Percentiles rank a stretch among this genome's conserved stretches.
Conservation (phyloP, 2,888 invertebrate genomes). For the Lydus trimaculatus region DNA sequence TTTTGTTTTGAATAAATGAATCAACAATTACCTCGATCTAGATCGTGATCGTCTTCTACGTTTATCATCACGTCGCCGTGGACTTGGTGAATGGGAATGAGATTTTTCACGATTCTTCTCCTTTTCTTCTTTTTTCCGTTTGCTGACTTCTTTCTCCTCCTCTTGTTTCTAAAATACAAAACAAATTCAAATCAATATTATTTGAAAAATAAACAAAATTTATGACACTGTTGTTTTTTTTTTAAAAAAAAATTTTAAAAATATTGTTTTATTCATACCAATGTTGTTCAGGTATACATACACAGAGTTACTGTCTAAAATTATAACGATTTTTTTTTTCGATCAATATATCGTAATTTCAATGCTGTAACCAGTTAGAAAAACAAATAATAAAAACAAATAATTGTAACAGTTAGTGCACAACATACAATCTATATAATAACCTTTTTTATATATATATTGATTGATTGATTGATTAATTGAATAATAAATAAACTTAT, state of each 20-base stretch:
- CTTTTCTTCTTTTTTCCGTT: constrained; percentile 76
- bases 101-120: constrained; percentile 50
- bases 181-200: constrained; percentile 42
- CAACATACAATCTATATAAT: constrained; percentile 2
- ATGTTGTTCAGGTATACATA: constrained; percentile 38
- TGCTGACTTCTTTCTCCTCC: constrained; percentile 73
- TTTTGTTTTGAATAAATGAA: too few species aligned
- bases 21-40: constrained; percentile 60
- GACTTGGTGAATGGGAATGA: constrained; percentile 56
- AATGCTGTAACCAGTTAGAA: constrained; percentile 40
- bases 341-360: constrained; percentile 22
- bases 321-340: constrained; percentile 20
- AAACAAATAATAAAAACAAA: too few species aligned
- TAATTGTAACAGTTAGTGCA: constrained; percentile 8
- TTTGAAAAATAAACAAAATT: background rate
- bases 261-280: constrained; percentile 45
- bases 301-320: constrained; percentile 26
- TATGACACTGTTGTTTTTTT: constrained; percentile 9
- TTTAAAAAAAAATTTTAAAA: constrained; percentile 30
- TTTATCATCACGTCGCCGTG: constrained; percentile 54
- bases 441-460: background rate
- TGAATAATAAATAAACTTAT: background rate
- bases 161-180: constrained; percentile 75
- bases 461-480: background rate
- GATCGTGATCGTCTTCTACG: constrained; percentile 58